Base-by-base conservation (phyloP, 2,888 invertebrate species). In the Drosophila niveifrons region DNA sequence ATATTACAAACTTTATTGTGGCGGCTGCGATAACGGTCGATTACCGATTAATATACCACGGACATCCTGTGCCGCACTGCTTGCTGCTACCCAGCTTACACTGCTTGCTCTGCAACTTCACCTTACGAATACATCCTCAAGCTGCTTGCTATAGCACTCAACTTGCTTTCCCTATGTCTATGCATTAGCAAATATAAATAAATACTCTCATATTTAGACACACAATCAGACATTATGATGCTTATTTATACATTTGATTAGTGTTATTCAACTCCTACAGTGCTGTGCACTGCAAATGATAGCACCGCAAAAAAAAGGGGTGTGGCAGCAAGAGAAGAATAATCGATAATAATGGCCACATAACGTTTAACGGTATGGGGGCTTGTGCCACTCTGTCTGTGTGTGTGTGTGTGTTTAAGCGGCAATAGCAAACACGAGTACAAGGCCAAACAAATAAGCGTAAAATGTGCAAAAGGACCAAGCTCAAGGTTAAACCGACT, bases 361-460 rank as follows among this genome's bases (percentile, higher is more conserved):
- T 34, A 43, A 58, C 29, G 53, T 50, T 51, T 50, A 72, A 64
- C 56, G 57, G 43, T 13, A 67, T 39, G 56, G 41, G 56, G 59
- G 51, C 46, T 46, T 61, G 59, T 61, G 10, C 58, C 29, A 18
- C 17, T 43, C 28, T 44, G 34, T 59, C n/a, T 62, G 10, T 28
- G 13, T 50, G 4, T 34, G 17, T 57, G 41, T 18, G 17, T 52
- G 34, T 72, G 43, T 72, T 34, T 46, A 29, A 9, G 59, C 58
- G 52, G 66, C 78, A 68, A 78, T 66, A 81, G 71, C 81, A 79
- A 69, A 66, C 68, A 68, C 18, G 55, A 47, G 61, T 41, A 78
- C 84, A 86, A 86, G 84, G 87, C 70, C 82, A 83, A 86, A 83
- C 84, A 78, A 80, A 80, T 63, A 65, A 66, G 74, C 83, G 67